phyloP scores from a whole-genome alignment of 1,140 invertebrate species.

The Drosophila kanapiae region DNA sequence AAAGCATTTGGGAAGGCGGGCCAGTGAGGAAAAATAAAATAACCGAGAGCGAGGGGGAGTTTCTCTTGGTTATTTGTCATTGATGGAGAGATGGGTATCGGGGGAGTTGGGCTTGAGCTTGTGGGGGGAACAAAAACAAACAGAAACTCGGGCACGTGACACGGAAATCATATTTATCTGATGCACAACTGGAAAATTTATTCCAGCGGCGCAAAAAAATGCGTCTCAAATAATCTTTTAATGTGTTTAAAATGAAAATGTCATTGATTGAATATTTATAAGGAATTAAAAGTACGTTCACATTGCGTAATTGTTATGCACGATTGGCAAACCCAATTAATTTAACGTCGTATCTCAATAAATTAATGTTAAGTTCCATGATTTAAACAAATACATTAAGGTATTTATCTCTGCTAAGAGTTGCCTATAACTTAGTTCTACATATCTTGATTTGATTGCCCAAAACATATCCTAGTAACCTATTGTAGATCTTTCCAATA shows the following conservation, averaged over 20 bases:
- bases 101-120: slow-evolving; percentile 1
- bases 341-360: not conserved
- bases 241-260: slow-evolving; percentile 19
- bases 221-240: slow-evolving; percentile 37
- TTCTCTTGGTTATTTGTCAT: slow-evolving; percentile 66
- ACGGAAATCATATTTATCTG: slow-evolving; percentile 51
- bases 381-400: too few relatives aligned
- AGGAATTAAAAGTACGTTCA: slow-evolving; percentile 8
- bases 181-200: slow-evolving; percentile 33
- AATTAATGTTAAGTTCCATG: too few relatives aligned
- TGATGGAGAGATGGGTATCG: slow-evolving; percentile 48
- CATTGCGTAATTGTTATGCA: slow-evolving; percentile 7
- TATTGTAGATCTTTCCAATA: not conserved
- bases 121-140: slow-evolving; percentile 24
- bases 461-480: not conserved
- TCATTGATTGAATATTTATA: slow-evolving; percentile 31
- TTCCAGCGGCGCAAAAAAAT: slow-evolving; percentile 22
- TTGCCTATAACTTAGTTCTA: not conserved
- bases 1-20: too few relatives aligned
- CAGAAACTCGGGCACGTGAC: slow-evolving; percentile 40
- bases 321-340: not conserved
- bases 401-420: too few relatives aligned
- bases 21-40: slow-evolving; percentile 15
- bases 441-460: not conserved
- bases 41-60: slow-evolving; percentile 29